phyloP scores from a whole-genome alignment of 2,888 invertebrate species.

The Pediacus dermestoides region DNA sequence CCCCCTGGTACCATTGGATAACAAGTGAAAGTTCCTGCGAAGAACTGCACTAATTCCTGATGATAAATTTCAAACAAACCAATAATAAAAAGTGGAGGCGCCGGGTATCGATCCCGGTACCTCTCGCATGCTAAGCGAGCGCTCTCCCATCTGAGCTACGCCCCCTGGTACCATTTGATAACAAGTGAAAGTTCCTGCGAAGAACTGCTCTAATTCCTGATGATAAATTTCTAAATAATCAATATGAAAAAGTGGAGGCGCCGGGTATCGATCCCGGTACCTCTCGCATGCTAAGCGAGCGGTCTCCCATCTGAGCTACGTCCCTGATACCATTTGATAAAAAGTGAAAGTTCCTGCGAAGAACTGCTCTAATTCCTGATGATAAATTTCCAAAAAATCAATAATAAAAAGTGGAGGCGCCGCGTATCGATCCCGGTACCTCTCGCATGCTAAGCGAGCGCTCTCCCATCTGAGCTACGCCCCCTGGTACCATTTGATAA shows the following conservation, averaged over 20 bases:
- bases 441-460: slow-evolving; percentile 49
- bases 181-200: too few relatives aligned
- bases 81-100: slow-evolving; percentile 43
- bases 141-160: slow-evolving; percentile 46
- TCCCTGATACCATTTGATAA: slow-evolving; percentile 21
- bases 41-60: too few relatives aligned
- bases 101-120: slow-evolving; percentile 48
- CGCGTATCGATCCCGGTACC: slow-evolving; percentile 48
- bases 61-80: too few relatives aligned
- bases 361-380: too few relatives aligned
- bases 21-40: too few relatives aligned
- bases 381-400: too few relatives aligned
- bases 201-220: too few relatives aligned
- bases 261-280: slow-evolving; percentile 55
- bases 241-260: too few relatives aligned
- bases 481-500: slow-evolving; percentile 35
- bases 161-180: slow-evolving; percentile 36
- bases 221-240: too few relatives aligned
- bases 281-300: slow-evolving; percentile 58
- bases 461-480: slow-evolving; percentile 46
- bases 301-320: slow-evolving; percentile 57
- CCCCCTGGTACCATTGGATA: slow-evolving; percentile 36
- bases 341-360: too few relatives aligned
- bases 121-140: slow-evolving; percentile 49
- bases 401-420: slow-evolving; percentile 43